phyloP scores from a whole-genome alignment of 2,113 vertebrate genomes.

The Bos javanicus region DNA sequence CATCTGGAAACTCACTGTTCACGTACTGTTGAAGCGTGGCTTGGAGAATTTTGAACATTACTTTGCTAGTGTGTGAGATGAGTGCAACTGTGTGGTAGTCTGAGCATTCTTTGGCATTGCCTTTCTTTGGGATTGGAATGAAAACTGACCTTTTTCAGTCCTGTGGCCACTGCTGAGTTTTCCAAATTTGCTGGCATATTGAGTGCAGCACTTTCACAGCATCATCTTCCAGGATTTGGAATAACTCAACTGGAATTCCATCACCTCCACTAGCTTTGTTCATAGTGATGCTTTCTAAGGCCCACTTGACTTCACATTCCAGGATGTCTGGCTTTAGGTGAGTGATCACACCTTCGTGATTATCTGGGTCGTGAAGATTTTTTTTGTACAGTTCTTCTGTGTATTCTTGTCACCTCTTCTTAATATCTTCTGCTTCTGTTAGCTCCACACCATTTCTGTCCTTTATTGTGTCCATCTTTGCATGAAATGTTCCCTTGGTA shows the following conservation, averaged over 20 bases:
- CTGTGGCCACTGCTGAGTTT: background rate
- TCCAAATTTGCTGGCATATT: background rate
- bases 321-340: background rate
- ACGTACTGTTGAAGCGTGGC: fast-evolving
- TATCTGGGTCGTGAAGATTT: background rate
- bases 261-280: background rate
- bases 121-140: background rate
- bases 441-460: background rate
- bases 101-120: background rate
- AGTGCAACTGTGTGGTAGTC: fast-evolving
- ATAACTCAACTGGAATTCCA: background rate
- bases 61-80: background rate
- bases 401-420: background rate
- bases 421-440: background rate
- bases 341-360: background rate
- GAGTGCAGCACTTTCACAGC: background rate
- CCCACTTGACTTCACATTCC: background rate
- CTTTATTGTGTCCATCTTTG: background rate
- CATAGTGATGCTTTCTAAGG: fast-evolving
- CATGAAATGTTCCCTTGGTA: background rate
- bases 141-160: background rate
- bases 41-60: background rate
- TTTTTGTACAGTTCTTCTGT: background rate
- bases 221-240: background rate
- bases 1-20: background rate